Evolutionary conservation across 2,888 invertebrate genomes (phyloP).

Genomic region (Pterostichus niger): DNA sequence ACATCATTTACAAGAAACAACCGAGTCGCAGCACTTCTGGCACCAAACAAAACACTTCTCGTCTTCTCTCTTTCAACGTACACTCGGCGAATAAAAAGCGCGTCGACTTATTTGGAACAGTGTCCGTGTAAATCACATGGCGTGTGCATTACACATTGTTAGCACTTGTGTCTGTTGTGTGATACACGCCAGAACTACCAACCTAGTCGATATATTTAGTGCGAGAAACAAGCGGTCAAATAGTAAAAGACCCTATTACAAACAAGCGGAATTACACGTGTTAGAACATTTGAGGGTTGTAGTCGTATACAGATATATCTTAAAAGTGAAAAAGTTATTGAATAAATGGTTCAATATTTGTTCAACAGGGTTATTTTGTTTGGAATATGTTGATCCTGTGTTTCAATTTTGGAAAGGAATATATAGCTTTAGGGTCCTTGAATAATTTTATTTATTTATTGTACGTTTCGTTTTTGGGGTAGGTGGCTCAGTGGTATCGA

Average conservation of each 20-base stretch:
- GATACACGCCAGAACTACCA: not conserved
- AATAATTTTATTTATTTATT: too few species aligned
- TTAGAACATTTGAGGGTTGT: too few species aligned
- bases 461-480: too few species aligned
- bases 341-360: too few species aligned
- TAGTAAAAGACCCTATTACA: not conserved
- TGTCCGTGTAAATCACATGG: slow-evolving; percentile 50
- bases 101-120: slow-evolving; percentile 52
- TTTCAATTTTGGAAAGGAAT: too few species aligned
- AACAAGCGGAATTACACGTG: too few species aligned
- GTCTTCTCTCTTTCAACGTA: not conserved
- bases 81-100: slow-evolving; percentile 2
- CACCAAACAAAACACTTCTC: slow-evolving; percentile 16
- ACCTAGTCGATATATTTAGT: slow-evolving; percentile 47
- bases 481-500: too few species aligned
- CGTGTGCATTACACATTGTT: slow-evolving; percentile 60
- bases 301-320: not conserved
- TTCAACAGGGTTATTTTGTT: too few species aligned
- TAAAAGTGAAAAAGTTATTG: too few species aligned
- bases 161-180: slow-evolving; percentile 27
- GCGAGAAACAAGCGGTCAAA: slow-evolving; percentile 30
- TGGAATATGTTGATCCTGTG: too few species aligned
- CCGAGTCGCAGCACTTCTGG: not conserved
- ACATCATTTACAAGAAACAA: slow-evolving; percentile 18
- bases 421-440: too few species aligned